Evolutionary conservation across 2,797 vertebrate species (phyloP), one percentile per base, ranked within the genome.

Genomic region (Peromyscus aztecus): DNA sequence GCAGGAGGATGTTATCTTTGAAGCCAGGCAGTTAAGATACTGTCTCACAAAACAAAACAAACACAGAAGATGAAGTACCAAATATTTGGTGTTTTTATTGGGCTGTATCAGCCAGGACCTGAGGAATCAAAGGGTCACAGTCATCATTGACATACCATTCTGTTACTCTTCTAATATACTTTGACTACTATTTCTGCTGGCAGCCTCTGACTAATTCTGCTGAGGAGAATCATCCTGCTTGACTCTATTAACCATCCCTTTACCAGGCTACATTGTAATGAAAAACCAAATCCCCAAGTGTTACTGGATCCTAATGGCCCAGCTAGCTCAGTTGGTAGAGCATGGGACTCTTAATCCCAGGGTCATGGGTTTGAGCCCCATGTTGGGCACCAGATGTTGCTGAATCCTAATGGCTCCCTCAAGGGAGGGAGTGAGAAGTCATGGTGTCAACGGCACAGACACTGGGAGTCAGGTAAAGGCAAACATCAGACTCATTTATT

Each of bases 151-250:
- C 17, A 10, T 52, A 17, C 19, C 27, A 31, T 29, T 57, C 40
- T 59, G 8, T 73, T 49, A 65, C 76, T 87, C 76, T 27, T 57
- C 67, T 14, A 55, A 3, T 75, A 1, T 0, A 61, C 65, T 84
- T 82, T 43, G 46, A 16, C 73, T 94, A 34, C 93, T 31, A 8
- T 40, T 69, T 63, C 71, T 90, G 76, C 92, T 52, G 37, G 43
- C n/a, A 80, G 67, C 49, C 1, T 91, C 81, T 96, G 87, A 94
- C 73, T 67, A 83, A 94, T 43, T 93, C 37, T 87, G 65, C 21
- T 12, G 40, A 90, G 82, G 71, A 65, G 86, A 80, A 40, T 78
- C 12, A 0, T 82, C 90, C 65, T 92, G 52, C 21, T 93, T 84
- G 93, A 46, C 23, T 85, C 46, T 16, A 19, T 61, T 71, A 76